Base-by-base conservation (phyloP, 2,888 invertebrate genomes). In the Ryuthela nishihirai region DNA sequence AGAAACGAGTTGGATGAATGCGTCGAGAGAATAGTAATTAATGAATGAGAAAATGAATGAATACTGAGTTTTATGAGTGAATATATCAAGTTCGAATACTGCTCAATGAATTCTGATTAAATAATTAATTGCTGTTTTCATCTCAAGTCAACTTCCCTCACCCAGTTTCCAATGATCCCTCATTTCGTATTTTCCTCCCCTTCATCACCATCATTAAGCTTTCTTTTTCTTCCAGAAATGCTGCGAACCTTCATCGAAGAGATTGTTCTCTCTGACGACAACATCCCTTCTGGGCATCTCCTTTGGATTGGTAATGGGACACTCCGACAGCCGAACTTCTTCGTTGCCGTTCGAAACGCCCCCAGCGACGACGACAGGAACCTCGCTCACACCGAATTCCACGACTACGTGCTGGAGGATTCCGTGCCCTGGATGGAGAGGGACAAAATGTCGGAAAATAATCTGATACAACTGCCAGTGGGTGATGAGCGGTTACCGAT, bases 261-360 rank as follows among this genome's bases (percentile, higher is more conserved):
- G 32, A 55, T 49, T 1, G 52, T 61, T 1, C 55, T 49, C 17
- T 61, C 52, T 2, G 61, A 55, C 4, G 47, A 54, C 17, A 43
- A 46, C 40, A 43, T 53, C 7, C 49, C 47, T 1, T 54, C 61
- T 10, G 52, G 54, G 2, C 34, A 55, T 9, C 40, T 61, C 6
- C 25, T 61, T 9, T 61, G 61, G 61, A 17, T 52, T 0, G 61
- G 55, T 12, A 55, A 61, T 17, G 61, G 61, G 4, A 55, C 55
- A 4, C 36, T 61, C 1, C 35, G 44, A 9, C 48, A 61, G 15
- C 61, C 61, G 3, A 44, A 52, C 32, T 52, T 50, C 39, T 61
- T 44, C 32, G 44, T 52, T 2, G 25, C 34, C 18, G 55, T 52
- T n/a, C 41, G 39, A 3, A 45, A 49, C 40, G 44, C 39, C 10